phyloP scores from a whole-genome alignment of 2,888 invertebrate genomes.

The Drosophila seclusa region DNA sequence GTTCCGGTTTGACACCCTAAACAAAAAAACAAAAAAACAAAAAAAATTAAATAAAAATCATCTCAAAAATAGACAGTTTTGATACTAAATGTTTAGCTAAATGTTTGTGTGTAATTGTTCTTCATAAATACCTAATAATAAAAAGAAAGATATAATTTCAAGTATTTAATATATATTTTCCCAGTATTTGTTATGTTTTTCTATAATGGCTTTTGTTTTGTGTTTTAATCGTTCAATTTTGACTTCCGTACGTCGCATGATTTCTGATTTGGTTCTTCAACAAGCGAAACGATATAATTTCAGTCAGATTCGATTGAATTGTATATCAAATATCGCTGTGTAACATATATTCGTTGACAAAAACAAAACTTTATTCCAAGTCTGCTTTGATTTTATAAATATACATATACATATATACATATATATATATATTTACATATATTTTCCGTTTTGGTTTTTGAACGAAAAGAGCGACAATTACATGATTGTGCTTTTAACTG shows the following conservation, averaged over 20 bases:
- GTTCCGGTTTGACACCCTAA: not conserved
- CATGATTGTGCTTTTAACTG: conserved; percentile 53
- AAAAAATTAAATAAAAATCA: conserved; percentile 9
- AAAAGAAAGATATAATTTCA: conserved; percentile 22
- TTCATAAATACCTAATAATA: conserved; percentile 6
- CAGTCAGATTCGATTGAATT: not conserved
- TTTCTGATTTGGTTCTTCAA: conserved; percentile 13
- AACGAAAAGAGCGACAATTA: conserved; percentile 52
- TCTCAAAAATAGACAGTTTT: conserved; percentile 13
- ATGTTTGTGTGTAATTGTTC: conserved; percentile 65
- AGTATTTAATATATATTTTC: conserved; percentile 3
- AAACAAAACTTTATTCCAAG: conserved; percentile 2
- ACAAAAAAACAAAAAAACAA: conserved; percentile 7
- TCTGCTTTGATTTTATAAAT: conserved; percentile 29
- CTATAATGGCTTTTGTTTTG: conserved; percentile 23
- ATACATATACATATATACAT: conserved; percentile 9
- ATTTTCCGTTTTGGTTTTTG: conserved; percentile 3
- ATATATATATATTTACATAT: conserved; percentile 6
- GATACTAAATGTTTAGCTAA: conserved; percentile 60
- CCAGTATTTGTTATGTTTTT: conserved; percentile 6
- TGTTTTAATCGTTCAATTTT: conserved; percentile 23
- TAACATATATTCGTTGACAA: conserved; percentile 29
- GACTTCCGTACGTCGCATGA: conserved; percentile 35
- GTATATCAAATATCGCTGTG: conserved; percentile 11
- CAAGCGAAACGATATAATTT: conserved; percentile 11